Evolutionary conservation across 2,888 invertebrate genomes (phyloP).

Genomic region (Ophioninae sp.): DNA sequence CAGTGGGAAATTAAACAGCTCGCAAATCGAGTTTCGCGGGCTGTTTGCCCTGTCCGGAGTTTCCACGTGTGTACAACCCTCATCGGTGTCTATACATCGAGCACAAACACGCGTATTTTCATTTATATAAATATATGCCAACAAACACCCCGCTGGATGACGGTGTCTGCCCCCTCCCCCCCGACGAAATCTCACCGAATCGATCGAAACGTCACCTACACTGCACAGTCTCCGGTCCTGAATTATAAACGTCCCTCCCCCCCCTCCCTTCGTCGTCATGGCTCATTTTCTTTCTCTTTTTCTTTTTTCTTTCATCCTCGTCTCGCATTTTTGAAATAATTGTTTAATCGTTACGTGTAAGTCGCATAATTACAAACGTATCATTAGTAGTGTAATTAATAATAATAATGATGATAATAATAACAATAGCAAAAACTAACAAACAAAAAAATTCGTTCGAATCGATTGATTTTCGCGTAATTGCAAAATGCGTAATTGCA

Average conservation of each 20-base stretch:
- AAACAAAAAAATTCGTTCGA: no score
- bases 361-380: no score
- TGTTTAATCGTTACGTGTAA: no score
- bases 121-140: neutral
- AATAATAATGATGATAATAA: no score
- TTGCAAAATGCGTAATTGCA: no score
- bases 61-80: neutral
- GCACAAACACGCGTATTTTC: neutral
- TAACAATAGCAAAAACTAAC: no score
- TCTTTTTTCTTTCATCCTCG: neutral
- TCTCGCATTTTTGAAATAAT: no score
- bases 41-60: slow-evolving; percentile 53
- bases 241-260: slow-evolving; percentile 25
- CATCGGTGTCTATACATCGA: neutral
- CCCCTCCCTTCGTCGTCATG: slow-evolving; percentile 1
- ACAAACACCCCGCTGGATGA: slow-evolving; percentile 41
- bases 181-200: slow-evolving; percentile 48
- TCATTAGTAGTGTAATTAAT: no score
- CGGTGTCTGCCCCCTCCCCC: slow-evolving; percentile 30
- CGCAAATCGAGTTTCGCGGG: slow-evolving; percentile 67
- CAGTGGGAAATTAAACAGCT: slow-evolving; percentile 71
- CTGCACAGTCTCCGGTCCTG: neutral
- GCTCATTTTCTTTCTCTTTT: neutral
- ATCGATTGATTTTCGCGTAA: no score
- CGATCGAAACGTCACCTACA: slow-evolving; percentile 41